Conservation (phyloP, 2,888 invertebrate genomes). For the Dermolepida albohirtum region DNA sequence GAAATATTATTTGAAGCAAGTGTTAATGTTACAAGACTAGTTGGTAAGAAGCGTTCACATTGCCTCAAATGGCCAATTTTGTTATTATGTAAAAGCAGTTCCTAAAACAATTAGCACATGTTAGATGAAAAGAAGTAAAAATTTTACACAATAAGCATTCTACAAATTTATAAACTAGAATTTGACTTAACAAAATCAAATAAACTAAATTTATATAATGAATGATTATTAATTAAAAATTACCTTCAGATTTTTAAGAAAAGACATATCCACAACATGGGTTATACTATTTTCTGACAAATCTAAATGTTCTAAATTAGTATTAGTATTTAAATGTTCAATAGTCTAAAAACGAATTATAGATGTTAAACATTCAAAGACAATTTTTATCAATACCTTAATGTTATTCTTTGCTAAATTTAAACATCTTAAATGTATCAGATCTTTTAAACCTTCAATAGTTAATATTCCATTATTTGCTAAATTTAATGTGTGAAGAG, state of each 20-base stretch:
- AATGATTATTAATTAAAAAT: conserved; percentile 43
- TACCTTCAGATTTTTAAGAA: conserved; percentile 86
- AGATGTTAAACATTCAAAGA: conserved; percentile 14
- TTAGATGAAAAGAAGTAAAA: conserved; percentile 15
- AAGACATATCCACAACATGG: conserved; percentile 86
- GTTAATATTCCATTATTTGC: conserved; percentile 89
- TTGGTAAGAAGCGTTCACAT: conserved; percentile 85
- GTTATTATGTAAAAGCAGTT: conserved; percentile 87
- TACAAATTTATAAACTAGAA: background rate
- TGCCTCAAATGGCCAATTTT: conserved; percentile 84
- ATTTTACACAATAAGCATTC: conserved; percentile 10
- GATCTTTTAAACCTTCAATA: conserved; percentile 90
- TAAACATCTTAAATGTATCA: conserved; percentile 82
- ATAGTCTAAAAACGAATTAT: conserved; percentile 72
- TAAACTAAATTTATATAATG: background rate
- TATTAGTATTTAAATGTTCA: conserved; percentile 86
- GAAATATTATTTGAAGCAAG: conserved; percentile 85
- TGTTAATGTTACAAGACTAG: conserved; percentile 79
- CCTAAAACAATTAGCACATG: conserved; percentile 68
- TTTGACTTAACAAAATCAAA: background rate
- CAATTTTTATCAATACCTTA: conserved; percentile 69
- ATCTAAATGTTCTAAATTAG: conserved; percentile 85
- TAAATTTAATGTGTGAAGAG: conserved; percentile 83
- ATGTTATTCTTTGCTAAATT: conserved; percentile 91
- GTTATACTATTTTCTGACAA: conserved; percentile 90